A percentile compares a stretch with the other conserved stretches of the same genome.
phyloP scores from a whole-genome alignment of 1,140 invertebrate genomes.

The Drosophila nebulosa region DNA sequence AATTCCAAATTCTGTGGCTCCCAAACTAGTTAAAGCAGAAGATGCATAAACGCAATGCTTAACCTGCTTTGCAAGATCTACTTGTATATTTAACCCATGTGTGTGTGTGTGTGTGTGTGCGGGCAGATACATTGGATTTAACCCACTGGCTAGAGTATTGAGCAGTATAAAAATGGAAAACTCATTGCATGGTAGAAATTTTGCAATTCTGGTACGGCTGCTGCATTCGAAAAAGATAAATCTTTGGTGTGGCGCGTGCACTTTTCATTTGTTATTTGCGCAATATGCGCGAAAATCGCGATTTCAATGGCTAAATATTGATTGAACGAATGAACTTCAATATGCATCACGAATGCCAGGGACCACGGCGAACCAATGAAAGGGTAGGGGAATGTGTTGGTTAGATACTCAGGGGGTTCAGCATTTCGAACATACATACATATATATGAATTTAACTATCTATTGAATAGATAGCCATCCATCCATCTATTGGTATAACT shows the following conservation, averaged over 20 bases:
- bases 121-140: no score
- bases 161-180: not conserved
- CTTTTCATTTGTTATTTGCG: conserved; percentile 76
- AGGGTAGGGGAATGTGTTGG: not conserved
- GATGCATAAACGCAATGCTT: no score
- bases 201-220: not conserved
- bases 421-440: conserved; percentile 7
- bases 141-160: no score
- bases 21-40: no score
- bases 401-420: no score
- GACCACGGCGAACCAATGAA: not conserved
- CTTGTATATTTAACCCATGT: no score
- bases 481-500: conserved; percentile 13
- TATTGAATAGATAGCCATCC: conserved; percentile 6
- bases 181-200: not conserved
- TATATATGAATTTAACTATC: conserved; percentile 9
- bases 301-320: conserved; percentile 76
- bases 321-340: conserved; percentile 76
- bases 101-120: no score
- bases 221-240: conserved; percentile 10
- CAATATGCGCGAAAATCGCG: conserved; percentile 77
- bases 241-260: conserved; percentile 38
- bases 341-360: conserved; percentile 35
- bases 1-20: no score
- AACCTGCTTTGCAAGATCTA: no score